Conservation (phyloP, 2,797 vertebrate genomes). For the Pelobates cultripes region DNA sequence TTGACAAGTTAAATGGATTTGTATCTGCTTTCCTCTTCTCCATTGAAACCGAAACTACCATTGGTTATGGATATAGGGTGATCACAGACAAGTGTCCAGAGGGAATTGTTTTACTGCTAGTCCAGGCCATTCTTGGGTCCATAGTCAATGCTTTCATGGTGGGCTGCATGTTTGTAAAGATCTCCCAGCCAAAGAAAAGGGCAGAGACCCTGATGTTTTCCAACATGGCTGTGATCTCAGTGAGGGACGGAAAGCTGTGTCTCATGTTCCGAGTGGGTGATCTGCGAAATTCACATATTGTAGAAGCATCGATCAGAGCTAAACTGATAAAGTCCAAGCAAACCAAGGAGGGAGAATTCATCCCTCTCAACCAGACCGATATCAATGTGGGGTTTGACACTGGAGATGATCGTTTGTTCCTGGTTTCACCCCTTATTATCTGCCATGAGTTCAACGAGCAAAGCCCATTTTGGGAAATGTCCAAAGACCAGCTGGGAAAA, state of each 20-base stretch:
- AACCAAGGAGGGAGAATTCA: conserved; percentile 98
- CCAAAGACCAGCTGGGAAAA: conserved; percentile 86
- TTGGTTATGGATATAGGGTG: conserved; percentile 93
- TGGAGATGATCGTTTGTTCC: conserved; percentile 92
- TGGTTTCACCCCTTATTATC: conserved; percentile 96
- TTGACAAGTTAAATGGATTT: conserved; percentile 96
- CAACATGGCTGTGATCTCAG: conserved; percentile 91
- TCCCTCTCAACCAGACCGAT: conserved; percentile 97
- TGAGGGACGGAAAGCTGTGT: conserved; percentile 95
- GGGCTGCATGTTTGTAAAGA: conserved; percentile 99
- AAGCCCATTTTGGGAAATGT: conserved; percentile 98
- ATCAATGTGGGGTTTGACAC: conserved; percentile 98
- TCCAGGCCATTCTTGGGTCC: conserved; percentile 95
- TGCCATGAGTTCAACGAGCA: conserved; percentile 96
- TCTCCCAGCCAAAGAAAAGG: conserved; percentile 98
- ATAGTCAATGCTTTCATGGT: conserved; percentile 99
- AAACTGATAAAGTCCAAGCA: conserved; percentile 98
- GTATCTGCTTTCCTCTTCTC: conserved; percentile 97
- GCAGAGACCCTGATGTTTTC: conserved; percentile 99
- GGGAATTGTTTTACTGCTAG: conserved; percentile 91
- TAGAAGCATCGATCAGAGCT: conserved; percentile 95
- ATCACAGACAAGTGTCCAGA: conserved; percentile 97
- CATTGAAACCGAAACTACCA: conserved; percentile 96
- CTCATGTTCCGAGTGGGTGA: conserved; percentile 98
- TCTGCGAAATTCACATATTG: conserved; percentile 95